Evolutionary conservation across 2,113 vertebrate genomes (phyloP).

Genomic region (Nestor notabilis): DNA sequence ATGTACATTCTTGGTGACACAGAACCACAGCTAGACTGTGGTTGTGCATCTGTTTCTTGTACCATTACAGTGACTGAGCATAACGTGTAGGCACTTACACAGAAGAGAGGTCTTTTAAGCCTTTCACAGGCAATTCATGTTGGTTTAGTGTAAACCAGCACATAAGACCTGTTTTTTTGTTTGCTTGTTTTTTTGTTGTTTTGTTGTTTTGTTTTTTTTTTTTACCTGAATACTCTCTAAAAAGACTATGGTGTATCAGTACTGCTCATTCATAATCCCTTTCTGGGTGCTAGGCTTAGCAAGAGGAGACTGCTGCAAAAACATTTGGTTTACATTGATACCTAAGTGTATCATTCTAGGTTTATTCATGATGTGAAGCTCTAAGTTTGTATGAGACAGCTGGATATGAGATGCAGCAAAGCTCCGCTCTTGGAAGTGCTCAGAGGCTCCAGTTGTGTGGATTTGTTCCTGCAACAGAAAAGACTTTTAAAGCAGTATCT

Average conservation of each 20-base stretch:
- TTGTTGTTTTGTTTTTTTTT: neutral
- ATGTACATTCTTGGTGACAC: neutral
- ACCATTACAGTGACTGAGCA: neutral
- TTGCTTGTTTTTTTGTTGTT: fast-evolving
- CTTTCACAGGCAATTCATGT: neutral
- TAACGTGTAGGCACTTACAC: fast-evolving
- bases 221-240: neutral
- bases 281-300: neutral
- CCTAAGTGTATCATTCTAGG: neutral
- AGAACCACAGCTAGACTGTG: neutral
- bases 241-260: neutral
- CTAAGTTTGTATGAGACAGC: neutral
- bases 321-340: neutral
- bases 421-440: neutral
- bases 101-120: neutral
- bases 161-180: neutral
- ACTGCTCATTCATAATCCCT: neutral
- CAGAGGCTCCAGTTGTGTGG: neutral
- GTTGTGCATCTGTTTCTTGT: neutral
- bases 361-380: neutral
- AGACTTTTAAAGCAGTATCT: neutral
- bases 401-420: neutral
- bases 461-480: neutral
- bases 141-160: neutral
- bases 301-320: neutral